phyloP scores from a whole-genome alignment of 2,888 invertebrate genomes.

The Caenorhabditis uteleia region DNA sequence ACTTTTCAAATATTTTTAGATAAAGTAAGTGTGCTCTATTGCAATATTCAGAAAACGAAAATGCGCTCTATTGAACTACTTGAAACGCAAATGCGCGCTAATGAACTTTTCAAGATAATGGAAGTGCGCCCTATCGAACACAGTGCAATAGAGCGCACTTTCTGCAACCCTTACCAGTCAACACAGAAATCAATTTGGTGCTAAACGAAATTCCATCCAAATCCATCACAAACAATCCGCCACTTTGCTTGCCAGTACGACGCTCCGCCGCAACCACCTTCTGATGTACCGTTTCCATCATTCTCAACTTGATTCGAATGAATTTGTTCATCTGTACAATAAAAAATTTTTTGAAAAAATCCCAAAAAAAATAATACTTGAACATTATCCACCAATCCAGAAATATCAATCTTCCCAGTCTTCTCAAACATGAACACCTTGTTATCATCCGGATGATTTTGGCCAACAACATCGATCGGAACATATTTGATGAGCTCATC shows the following conservation, averaged over 20 bases:
- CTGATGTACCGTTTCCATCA: conserved; percentile 62
- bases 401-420: conserved; percentile 62
- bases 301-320: conserved; percentile 64
- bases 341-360: background rate
- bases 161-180: conserved; percentile 58
- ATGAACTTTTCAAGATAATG: too few relatives aligned
- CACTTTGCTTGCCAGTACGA: conserved; percentile 49
- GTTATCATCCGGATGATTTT: conserved; percentile 49
- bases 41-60: too few relatives aligned
- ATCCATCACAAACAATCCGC: conserved; percentile 63
- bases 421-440: conserved; percentile 53
- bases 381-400: conserved; percentile 52
- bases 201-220: conserved; percentile 60
- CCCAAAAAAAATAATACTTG: conserved; percentile 7
- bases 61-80: too few relatives aligned
- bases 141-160: too few relatives aligned
- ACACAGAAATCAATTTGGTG: conserved; percentile 58
- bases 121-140: too few relatives aligned
- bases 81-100: too few relatives aligned
- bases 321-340: conserved; percentile 54
- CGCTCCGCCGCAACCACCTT: conserved; percentile 49
- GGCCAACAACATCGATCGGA: conserved; percentile 60
- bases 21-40: too few relatives aligned
- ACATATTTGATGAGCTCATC: conserved; percentile 45
- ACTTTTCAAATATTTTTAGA: too few relatives aligned